A percentile compares a stretch with the other conserved stretches of the same genome.
phyloP scores from a whole-genome alignment of 2,797 vertebrate genomes.

The Takifugu rubripes region DNA sequence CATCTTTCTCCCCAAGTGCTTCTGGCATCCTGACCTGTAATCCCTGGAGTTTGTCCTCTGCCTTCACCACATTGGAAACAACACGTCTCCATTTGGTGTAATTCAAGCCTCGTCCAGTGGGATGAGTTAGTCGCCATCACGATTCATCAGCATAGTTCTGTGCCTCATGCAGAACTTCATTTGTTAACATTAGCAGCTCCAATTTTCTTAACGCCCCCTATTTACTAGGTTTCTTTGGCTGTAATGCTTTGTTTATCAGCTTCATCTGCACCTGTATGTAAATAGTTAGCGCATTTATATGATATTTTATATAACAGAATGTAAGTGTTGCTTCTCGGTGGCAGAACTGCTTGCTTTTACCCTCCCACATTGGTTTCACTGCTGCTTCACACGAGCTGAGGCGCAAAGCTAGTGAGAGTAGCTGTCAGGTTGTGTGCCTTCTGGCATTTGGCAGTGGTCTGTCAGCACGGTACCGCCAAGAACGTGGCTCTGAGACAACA shows the following conservation, averaged over 20 bases:
- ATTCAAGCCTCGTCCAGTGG: conserved; percentile 20
- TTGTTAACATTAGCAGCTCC: too few species aligned
- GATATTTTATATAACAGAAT: conserved; percentile 3
- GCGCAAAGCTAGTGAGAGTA: conserved; percentile 40
- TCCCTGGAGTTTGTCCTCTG: conserved; percentile 23
- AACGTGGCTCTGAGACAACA: conserved; percentile 3
- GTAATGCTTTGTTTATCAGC: neutral
- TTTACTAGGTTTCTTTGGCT: too few species aligned
- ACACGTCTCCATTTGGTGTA: conserved; percentile 16
- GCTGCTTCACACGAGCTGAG: conserved; percentile 38
- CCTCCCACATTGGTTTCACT: conserved; percentile 23
- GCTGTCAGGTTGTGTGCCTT: conserved; percentile 43
- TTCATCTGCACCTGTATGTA: neutral
- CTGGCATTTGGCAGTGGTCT: conserved; percentile 27
- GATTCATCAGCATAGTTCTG: conserved; percentile 16
- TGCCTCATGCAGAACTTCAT: conserved; percentile 11
- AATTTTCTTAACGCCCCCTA: too few species aligned
- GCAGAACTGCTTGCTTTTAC: conserved; percentile 36
- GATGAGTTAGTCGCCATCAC: conserved; percentile 18
- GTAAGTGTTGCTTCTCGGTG: conserved; percentile 4
- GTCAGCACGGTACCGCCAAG: conserved; percentile 12
- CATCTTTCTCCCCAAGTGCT: conserved; percentile 8
- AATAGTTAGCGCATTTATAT: neutral
- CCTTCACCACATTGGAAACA: neutral
- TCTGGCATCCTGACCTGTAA: conserved; percentile 22